These are phyloP conservation scores for Rhingia campestris DNA, from an alignment of 2,888 invertebrate genomes.

Conservation along the genomic window DNA sequence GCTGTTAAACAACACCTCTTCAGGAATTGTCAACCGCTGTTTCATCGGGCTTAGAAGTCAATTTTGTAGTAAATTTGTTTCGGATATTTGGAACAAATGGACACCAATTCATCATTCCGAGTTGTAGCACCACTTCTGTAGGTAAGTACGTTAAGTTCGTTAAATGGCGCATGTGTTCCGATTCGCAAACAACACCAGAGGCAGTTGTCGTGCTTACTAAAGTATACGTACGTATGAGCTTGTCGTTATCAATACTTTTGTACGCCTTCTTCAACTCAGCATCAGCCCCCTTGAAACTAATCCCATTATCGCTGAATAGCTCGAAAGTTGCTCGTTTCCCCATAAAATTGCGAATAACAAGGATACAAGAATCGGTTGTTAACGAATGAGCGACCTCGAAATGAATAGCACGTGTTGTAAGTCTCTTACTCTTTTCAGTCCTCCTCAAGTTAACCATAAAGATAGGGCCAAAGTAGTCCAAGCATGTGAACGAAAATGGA, in stretches of 20 bases:
- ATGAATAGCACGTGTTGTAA: constrained; percentile 65
- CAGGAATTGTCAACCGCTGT: too few relatives aligned
- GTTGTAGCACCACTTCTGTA: too few relatives aligned
- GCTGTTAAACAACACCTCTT: too few relatives aligned
- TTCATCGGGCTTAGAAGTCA: too few relatives aligned
- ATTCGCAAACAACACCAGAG: too few relatives aligned
- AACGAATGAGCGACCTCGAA: constrained; percentile 58
- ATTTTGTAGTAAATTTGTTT: too few relatives aligned
- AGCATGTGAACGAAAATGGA: constrained; percentile 41
- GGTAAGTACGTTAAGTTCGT: too few relatives aligned
- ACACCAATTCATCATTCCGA: too few relatives aligned
- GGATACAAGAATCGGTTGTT: constrained; percentile 61
- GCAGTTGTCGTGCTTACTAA: too few relatives aligned
- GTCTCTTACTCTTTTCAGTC: constrained; percentile 39
- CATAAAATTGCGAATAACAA: constrained; percentile 62
- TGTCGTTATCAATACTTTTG: background rate
- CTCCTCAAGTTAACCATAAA: constrained; percentile 36
- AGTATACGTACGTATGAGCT: constrained; percentile 6
- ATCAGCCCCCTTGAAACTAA: constrained; percentile 22
- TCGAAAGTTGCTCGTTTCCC: constrained; percentile 30
- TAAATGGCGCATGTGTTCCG: too few relatives aligned
- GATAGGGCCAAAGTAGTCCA: constrained; percentile 51
- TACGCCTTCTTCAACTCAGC: constrained; percentile 9
- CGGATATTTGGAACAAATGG: too few relatives aligned
- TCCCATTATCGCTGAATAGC: constrained; percentile 39